These are phyloP conservation scores for Himalopsyche tibetana DNA, from an alignment of 2,888 invertebrate species.

Conservation along the genomic window DNA sequence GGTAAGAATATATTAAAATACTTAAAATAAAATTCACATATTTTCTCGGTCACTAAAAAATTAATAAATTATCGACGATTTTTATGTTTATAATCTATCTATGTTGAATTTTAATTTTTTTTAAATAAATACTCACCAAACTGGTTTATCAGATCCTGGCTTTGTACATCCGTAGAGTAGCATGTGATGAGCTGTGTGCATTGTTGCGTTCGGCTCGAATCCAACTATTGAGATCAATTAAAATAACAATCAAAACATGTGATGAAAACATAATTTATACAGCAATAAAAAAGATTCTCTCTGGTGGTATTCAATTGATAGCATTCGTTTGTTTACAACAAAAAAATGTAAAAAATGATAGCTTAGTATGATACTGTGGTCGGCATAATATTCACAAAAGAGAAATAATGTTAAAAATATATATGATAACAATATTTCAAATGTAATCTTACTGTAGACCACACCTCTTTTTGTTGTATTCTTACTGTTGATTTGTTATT, in stretches of 20 bases:
- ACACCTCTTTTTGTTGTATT: no score
- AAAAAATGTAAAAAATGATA: neutral
- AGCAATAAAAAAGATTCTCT: neutral
- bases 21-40: neutral
- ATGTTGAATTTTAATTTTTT: neutral
- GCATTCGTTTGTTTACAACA: neutral
- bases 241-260: slow-evolving; percentile 51
- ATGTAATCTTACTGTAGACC: no score
- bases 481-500: no score
- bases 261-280: neutral
- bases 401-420: no score
- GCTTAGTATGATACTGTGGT: no score
- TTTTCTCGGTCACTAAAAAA: neutral
- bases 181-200: slow-evolving; percentile 96
- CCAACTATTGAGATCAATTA: slow-evolving; percentile 80
- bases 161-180: slow-evolving; percentile 91
- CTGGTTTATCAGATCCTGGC: slow-evolving; percentile 83
- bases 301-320: neutral
- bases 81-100: no score
- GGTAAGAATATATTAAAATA: neutral
- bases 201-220: slow-evolving; percentile 93
- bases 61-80: neutral
- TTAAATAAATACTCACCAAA: slow-evolving; percentile 79
- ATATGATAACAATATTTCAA: no score
- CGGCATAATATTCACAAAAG: no score